Percentiles rank a stretch among this genome's conserved stretches.
Conservation (phyloP, 2,888 invertebrate genomes). For the Xanthia icteritia region DNA sequence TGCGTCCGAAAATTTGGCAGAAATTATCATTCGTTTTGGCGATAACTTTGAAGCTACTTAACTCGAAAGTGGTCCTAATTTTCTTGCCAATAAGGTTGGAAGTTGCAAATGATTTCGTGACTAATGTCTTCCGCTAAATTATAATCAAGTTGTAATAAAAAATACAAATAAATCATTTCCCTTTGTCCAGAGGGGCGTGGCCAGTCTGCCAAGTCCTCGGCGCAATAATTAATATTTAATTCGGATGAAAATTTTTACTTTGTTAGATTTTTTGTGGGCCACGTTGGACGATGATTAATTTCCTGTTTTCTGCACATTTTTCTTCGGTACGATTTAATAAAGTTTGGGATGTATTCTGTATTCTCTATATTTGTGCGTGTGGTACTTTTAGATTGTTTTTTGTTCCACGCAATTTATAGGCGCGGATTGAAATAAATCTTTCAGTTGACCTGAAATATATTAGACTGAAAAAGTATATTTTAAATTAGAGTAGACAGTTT, state of each 20-base stretch:
- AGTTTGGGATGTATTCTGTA: constrained; percentile 29
- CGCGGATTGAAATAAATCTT: constrained; percentile 42
- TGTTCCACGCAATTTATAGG: constrained; percentile 52
- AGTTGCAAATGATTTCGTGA: constrained; percentile 38
- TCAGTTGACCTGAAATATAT: constrained; percentile 36
- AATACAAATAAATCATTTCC: constrained; percentile 73
- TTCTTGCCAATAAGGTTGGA: constrained; percentile 33
- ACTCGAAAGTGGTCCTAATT: constrained; percentile 38
- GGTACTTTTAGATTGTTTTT: constrained; percentile 26
- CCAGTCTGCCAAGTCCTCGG: constrained; percentile 64
- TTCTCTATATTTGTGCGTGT: constrained; percentile 33
- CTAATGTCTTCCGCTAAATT: constrained; percentile 69
- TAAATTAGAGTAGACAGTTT: constrained; percentile 24
- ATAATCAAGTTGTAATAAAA: constrained; percentile 71
- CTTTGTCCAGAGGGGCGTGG: constrained; percentile 67
- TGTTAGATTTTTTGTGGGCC: constrained; percentile 62
- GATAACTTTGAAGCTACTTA: constrained; percentile 42
- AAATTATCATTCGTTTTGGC: constrained; percentile 64
- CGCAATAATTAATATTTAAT: constrained; percentile 74
- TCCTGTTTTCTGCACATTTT: constrained; percentile 55
- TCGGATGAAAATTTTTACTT: constrained; percentile 72
- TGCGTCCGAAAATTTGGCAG: constrained; percentile 67
- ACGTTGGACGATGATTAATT: constrained; percentile 63
- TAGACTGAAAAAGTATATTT: constrained; percentile 29
- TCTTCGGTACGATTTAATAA: constrained; percentile 54